A percentile compares a stretch with the other conserved stretches of the same genome.
phyloP scores from a whole-genome alignment of 2,888 invertebrate species.

The Timema cristinae region DNA sequence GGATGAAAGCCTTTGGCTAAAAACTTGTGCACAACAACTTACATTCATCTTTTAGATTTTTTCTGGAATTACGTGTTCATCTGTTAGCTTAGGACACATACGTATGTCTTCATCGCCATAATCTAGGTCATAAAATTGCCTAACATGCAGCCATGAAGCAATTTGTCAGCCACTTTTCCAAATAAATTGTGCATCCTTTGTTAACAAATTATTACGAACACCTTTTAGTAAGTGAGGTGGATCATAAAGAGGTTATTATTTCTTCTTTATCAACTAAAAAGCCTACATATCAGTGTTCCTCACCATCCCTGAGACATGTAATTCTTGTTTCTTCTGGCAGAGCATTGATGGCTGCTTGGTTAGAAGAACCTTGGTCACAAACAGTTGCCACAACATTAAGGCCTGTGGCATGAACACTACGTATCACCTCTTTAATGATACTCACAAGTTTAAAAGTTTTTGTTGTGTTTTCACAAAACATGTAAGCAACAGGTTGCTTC shows the following conservation, averaged over 20 bases:
- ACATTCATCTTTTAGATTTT: slow-evolving; percentile 7
- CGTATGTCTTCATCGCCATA: slow-evolving; percentile 13
- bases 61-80: slow-evolving; percentile 17
- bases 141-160: slow-evolving; percentile 21
- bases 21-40: slow-evolving; percentile 10
- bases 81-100: slow-evolving; percentile 11
- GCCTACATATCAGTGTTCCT: slow-evolving; percentile 9
- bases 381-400: slow-evolving; percentile 22
- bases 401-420: slow-evolving; percentile 18
- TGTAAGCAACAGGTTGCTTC: slow-evolving; percentile 24
- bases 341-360: slow-evolving; percentile 15
- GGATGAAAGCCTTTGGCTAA: slow-evolving; percentile 14
- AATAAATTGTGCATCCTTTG: not conserved
- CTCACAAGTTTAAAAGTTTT: slow-evolving; percentile 15
- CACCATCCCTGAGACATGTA: slow-evolving; percentile 8
- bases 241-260: slow-evolving; percentile 25
- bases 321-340: not conserved
- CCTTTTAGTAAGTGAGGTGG: slow-evolving; percentile 23
- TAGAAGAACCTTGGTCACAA: slow-evolving; percentile 25
- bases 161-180: slow-evolving; percentile 4
- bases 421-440: slow-evolving; percentile 24
- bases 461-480: slow-evolving; percentile 23
- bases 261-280: slow-evolving; percentile 18
- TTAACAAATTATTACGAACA: slow-evolving; percentile 23
- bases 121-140: slow-evolving; percentile 14